Conservation (phyloP, 2,113 vertebrate species). For the Camelus bactrianus region DNA sequence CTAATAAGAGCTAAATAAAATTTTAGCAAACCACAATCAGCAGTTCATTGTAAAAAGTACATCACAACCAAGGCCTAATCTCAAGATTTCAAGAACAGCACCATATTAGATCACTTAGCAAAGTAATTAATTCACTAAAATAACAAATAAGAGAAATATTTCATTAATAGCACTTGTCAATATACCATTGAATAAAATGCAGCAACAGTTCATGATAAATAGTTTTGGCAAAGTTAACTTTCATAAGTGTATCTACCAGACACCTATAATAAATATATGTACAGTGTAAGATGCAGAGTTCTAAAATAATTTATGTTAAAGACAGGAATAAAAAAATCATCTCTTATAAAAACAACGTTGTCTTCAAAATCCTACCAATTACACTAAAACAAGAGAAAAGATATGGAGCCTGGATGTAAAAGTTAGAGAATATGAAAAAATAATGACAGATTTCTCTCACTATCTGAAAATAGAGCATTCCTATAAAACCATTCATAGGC, state of each 20-base stretch:
- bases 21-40: constrained; percentile 3
- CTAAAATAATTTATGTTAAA: constrained; percentile 40
- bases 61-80: background rate
- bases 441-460: background rate
- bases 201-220: background rate
- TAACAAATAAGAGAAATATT: background rate
- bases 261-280: background rate
- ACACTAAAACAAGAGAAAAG: constrained; percentile 9
- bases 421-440: background rate
- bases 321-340: background rate
- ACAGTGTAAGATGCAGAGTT: background rate
- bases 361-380: background rate
- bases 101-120: background rate
- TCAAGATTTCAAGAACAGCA: background rate
- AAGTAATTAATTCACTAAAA: constrained; percentile 2
- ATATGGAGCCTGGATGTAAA: background rate
- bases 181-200: background rate
- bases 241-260: background rate
- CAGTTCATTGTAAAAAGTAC: constrained; percentile 3
- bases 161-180: background rate
- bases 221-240: background rate
- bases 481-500: background rate
- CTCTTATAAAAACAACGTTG: background rate
- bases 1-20: background rate
- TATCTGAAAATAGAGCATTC: background rate